These are phyloP conservation scores for Equus przewalskii DNA, from an alignment of 2,113 vertebrate species.

Conservation along the genomic window DNA sequence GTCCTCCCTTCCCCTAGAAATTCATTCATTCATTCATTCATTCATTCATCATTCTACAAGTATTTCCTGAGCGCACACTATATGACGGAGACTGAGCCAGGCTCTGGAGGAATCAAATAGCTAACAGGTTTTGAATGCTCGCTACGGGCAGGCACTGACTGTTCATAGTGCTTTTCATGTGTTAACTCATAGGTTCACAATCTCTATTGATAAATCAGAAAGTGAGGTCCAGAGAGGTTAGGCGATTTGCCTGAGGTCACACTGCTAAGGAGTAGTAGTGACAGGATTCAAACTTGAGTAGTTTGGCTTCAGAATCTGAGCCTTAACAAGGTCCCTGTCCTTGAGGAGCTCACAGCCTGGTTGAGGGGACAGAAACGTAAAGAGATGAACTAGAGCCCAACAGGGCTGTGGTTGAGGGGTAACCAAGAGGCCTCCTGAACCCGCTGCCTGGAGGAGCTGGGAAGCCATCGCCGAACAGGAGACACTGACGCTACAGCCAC, in stretches of 20 bases:
- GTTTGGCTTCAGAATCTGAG: not conserved
- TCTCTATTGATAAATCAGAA: not conserved
- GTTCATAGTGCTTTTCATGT: not conserved
- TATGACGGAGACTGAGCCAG: not conserved
- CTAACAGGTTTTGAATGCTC: not conserved
- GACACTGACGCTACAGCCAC: not conserved
- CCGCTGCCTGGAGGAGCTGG: not conserved
- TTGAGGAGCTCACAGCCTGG: not conserved
- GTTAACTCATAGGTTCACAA: not conserved
- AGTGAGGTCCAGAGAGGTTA: not conserved
- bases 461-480: not conserved
- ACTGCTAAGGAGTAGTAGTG: not conserved
- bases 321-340: not conserved
- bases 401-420: not conserved
- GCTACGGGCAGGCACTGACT: not conserved
- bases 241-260: not conserved
- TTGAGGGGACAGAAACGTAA: not conserved
- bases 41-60: not conserved
- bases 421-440: not conserved
- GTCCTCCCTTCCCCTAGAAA: not conserved
- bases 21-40: not conserved
- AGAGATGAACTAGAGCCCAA: not conserved
- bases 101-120: not conserved
- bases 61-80: not conserved
- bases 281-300: not conserved